A percentile compares a stretch with the other conserved stretches of the same genome.
Conservation (phyloP, 2,888 invertebrate genomes). For the Mamestra brassicae region DNA sequence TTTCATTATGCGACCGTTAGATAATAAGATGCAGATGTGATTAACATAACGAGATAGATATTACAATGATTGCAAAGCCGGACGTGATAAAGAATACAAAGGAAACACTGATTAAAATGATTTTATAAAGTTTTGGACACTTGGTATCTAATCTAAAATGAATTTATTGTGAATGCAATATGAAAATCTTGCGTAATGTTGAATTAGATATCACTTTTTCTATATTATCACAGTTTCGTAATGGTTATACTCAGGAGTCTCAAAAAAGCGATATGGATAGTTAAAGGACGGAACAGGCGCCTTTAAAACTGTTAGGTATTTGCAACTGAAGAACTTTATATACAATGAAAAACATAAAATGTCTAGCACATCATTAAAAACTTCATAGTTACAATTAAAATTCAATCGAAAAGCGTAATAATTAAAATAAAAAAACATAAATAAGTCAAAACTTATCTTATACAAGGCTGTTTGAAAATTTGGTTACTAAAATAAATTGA, state of each 20-base stretch:
- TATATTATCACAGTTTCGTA: neutral
- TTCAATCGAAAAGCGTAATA: neutral
- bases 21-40: slow-evolving; percentile 53
- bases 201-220: neutral
- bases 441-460: too few species aligned
- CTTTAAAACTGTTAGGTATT: neutral
- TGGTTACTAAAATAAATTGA: slow-evolving; percentile 18
- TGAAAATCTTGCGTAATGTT: neutral
- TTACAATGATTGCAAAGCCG: slow-evolving; percentile 51
- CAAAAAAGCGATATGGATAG: neutral
- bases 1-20: slow-evolving; percentile 46
- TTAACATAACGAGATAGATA: slow-evolving; percentile 48
- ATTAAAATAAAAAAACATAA: slow-evolving; percentile 2
- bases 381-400: neutral
- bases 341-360: neutral
- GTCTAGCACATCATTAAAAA: too few species aligned
- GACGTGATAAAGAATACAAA: slow-evolving; percentile 50
- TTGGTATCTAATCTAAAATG: slow-evolving; percentile 19
- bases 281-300: neutral
- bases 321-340: neutral
- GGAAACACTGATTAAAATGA: slow-evolving; percentile 35
- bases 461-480: slow-evolving; percentile 34
- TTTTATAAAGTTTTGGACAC: neutral
- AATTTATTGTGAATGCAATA: slow-evolving; percentile 10
- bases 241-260: neutral